Base-by-base conservation (phyloP, 2,797 vertebrate species). In the Petrocephalus schoutedeni region DNA sequence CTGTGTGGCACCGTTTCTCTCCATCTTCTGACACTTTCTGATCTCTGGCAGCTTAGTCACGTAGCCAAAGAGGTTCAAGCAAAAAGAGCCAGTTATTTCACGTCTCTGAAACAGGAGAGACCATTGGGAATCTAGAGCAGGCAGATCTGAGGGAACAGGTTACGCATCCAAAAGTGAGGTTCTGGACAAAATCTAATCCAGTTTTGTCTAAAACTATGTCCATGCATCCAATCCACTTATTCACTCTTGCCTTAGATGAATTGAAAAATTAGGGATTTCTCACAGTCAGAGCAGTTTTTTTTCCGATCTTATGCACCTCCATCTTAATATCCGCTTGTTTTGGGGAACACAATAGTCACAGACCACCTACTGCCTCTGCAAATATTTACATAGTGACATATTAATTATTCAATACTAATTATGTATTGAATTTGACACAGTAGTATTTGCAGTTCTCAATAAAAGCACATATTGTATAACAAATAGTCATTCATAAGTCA, bases 1-100 rank as follows among this genome's bases (percentile, higher is more conserved):
- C n/a, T 83, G 49, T 83, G 80, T 6, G 45, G 80, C n/a, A 14
- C 80, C 51, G 9, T 83, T n/a, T 10, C 45, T 53, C 45, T 23
- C 36, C 5, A 41, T 83, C 80, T 12, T 82, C 77, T 82, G 77
- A 83, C 80, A 53, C 41, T 82, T 82, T 83, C 80, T 83, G 51
- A 83, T 83, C 80, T 83, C 80, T 23, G 80, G n/a, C n/a, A 83
- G 80, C 28, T 71, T 71, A 36, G 7, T 19, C 9, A 0, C 21
- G 19, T 54, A 53, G 80, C 49, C 45, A 49, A 54, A 19, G 80
- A 54, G 41, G n/a, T 51, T 83, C 21, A 51, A 51, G 49, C 5
- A 1, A 14, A 9, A 41, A 53, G 77, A 83, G 10, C 49, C n/a
- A 10, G n/a, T 83, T 83, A 53, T 83, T 28, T 12, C 45, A 82